Conservation (phyloP, 2,888 invertebrate species). For the Drosophila paucipuncta region DNA sequence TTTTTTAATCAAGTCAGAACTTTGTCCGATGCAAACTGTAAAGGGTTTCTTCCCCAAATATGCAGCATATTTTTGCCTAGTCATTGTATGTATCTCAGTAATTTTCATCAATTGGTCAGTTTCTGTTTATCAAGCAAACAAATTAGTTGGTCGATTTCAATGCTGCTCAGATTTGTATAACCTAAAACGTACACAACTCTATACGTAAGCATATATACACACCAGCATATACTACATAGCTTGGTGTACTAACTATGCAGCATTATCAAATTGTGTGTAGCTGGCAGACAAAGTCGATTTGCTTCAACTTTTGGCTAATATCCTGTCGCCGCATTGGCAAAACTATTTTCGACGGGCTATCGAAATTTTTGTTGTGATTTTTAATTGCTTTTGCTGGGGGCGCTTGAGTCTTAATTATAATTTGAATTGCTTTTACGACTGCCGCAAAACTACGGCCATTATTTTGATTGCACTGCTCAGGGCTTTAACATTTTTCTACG, state of each 20-base stretch:
- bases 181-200: not conserved
- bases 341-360: conserved; percentile 70
- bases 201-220: not conserved
- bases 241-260: not conserved
- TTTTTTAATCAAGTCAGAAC: not conserved
- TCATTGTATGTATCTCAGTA: not conserved
- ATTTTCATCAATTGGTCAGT: conserved; percentile 23
- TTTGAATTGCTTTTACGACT: conserved; percentile 71
- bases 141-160: conserved; percentile 47
- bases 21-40: not conserved
- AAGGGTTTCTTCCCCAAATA: too few relatives aligned
- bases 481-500: conserved; percentile 26
- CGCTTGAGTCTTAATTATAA: conserved; percentile 71
- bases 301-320: conserved; percentile 72
- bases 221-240: not conserved
- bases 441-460: conserved; percentile 62
- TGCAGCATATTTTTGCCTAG: not conserved
- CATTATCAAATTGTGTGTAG: conserved; percentile 34
- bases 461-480: conserved; percentile 64
- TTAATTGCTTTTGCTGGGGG: conserved; percentile 73
- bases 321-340: conserved; percentile 70
- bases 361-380: conserved; percentile 63
- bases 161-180: conserved; percentile 24
- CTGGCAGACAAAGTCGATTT: conserved; percentile 66
- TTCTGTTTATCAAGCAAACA: conserved; percentile 50